Base-by-base conservation (phyloP, 2,888 invertebrate genomes). In the Apodemia mormo region DNA sequence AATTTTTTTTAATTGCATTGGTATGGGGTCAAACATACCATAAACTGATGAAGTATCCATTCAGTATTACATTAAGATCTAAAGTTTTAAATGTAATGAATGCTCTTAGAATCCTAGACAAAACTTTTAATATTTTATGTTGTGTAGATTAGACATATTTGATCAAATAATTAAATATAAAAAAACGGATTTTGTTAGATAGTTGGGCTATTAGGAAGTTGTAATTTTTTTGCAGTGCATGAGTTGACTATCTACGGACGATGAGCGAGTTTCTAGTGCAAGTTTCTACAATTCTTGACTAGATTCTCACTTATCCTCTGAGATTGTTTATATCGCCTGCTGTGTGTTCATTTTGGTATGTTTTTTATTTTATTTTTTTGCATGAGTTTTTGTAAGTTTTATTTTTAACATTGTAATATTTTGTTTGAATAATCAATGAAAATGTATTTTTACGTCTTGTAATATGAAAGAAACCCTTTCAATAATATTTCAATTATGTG, bases 271-370 rank as follows among this genome's bases (percentile, higher is more conserved):
- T 77, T 94, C 92, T 94, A 89, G 94, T 92, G 77, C 94, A 93
- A 94, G 94, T 92, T 79, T 75, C 67, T 70, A 65, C 71, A 75
- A 78, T 80, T 86, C 94, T 94, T 94, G 95, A 95, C 95, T 95
- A 95, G 95, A 94, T 94, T 94, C 94, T 94, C 94, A 95, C 94
- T 95, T 94, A 94, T 94, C 94, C 94, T 94, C 88, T 81, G 92
- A 85, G 89, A 78, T 54, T 70, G 77, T 79, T 68, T 68, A 29
- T 45, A 9, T 49, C 58, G 43, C 77, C 30, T 65, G 33, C 66
- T 65, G 66, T 66, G 75, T 71, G 72, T 79, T 77, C 88, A 87
- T 88, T 89, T 88, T 79, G 85, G 81, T 69, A 69, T 69, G 79
- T 79, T 73, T 79, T 71, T 45, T 45, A 8, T 76, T 72, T 77